A percentile compares a stretch with the other conserved stretches of the same genome.
phyloP scores from a whole-genome alignment of 2,113 vertebrate species.

The Acrocephalus kingi region DNA sequence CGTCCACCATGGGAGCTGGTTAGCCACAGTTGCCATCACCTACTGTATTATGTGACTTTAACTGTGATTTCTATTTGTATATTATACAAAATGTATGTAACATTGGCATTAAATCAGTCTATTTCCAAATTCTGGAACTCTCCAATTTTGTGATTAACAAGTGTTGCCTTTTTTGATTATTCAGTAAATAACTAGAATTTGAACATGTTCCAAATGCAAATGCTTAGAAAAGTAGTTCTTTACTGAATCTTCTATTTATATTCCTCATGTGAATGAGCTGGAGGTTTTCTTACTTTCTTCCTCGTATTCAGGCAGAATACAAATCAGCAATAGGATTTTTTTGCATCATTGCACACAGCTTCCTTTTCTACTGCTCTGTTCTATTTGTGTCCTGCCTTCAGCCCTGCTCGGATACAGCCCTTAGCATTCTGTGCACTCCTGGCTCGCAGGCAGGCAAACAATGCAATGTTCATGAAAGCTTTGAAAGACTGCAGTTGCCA shows the following conservation, averaged over 20 bases:
- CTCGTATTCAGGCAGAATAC: constrained; percentile 39
- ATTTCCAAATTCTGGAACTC: neutral
- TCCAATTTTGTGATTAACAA: constrained; percentile 25
- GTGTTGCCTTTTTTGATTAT: neutral
- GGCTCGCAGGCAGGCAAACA: neutral
- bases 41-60: neutral
- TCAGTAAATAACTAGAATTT: neutral
- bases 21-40: neutral
- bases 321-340: constrained; percentile 39
- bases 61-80: neutral
- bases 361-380: neutral
- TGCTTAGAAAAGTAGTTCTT: constrained; percentile 11
- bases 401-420: neutral
- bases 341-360: constrained; percentile 48
- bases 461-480: neutral
- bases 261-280: constrained; percentile 47
- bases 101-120: neutral
- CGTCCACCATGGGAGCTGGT: neutral
- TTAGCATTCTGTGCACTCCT: constrained; percentile 21
- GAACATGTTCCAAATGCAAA: neutral
- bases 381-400: constrained; percentile 47
- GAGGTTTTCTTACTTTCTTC: constrained; percentile 55
- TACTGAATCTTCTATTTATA: constrained; percentile 47
- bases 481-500: constrained; percentile 27
- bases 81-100: neutral